Percentiles rank a stretch among this genome's conserved stretches.
Conservation (phyloP, 2,797 vertebrate species). For the Manis javanica region DNA sequence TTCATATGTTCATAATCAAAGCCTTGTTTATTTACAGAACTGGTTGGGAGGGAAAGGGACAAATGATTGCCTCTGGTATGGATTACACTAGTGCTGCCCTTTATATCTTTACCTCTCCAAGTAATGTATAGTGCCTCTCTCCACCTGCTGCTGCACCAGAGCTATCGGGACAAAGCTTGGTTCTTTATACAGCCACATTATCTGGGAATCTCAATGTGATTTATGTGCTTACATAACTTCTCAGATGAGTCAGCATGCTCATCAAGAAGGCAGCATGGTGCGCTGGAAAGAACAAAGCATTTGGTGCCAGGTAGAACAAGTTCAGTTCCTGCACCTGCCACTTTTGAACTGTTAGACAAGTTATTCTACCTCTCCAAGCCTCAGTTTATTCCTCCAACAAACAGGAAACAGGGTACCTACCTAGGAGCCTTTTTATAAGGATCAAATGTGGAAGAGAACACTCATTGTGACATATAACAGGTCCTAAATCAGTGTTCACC, state of each 20-base stretch:
- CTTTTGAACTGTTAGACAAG: conserved; percentile 47
- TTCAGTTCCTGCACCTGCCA: conserved; percentile 50
- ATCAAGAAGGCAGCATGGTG: neutral
- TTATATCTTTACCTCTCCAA: neutral
- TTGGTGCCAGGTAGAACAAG: conserved; percentile 45
- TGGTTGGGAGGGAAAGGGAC: neutral
- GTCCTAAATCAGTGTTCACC: neutral
- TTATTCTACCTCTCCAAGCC: neutral
- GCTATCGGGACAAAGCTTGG: neutral
- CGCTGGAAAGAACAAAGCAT: neutral
- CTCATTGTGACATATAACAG: neutral
- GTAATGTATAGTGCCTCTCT: neutral
- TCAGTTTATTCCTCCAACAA: neutral
- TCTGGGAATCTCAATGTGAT: conserved; percentile 58
- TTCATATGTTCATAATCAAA: conserved; percentile 37
- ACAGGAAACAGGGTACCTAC: neutral
- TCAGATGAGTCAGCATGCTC: conserved; percentile 71
- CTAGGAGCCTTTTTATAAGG: neutral
- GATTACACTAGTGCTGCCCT: neutral
- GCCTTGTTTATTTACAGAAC: neutral
- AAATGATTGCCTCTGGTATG: neutral
- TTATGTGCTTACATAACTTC: conserved; percentile 73
- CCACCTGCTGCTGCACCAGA: neutral
- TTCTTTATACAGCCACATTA: conserved; percentile 34
- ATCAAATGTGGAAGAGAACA: neutral